These are phyloP conservation scores for Pangasius macronema DNA, from an alignment of 2,797 vertebrate genomes.

Conservation along the genomic window DNA sequence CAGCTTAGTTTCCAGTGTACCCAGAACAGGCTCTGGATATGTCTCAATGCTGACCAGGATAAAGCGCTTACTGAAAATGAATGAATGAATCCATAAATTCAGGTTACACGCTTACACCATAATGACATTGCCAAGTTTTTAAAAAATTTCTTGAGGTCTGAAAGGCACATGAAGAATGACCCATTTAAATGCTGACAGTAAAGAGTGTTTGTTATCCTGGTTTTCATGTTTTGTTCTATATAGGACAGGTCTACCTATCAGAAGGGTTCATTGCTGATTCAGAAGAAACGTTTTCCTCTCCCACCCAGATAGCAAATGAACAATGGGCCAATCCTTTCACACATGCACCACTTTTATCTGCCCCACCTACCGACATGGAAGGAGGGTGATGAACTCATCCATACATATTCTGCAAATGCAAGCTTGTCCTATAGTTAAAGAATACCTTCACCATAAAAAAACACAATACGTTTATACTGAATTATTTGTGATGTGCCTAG, in stretches of 20 bases:
- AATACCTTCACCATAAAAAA: background rate
- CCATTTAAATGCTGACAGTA: background rate
- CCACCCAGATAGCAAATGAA: background rate
- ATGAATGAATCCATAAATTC: background rate
- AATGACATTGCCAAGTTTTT: background rate
- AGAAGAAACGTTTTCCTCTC: background rate
- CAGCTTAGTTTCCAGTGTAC: background rate
- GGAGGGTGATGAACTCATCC: background rate
- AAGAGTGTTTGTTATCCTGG: background rate
- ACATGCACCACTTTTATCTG: background rate
- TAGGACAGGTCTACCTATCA: background rate
- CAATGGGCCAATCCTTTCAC: background rate
- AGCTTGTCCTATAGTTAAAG: background rate
- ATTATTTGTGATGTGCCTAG: background rate
- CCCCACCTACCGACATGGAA: background rate
- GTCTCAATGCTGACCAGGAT: background rate
- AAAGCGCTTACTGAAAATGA: background rate
- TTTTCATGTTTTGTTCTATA: background rate
- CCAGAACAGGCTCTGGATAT: background rate
- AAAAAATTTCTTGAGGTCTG: background rate
- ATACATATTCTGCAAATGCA: background rate
- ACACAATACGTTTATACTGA: background rate
- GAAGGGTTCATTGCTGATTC: background rate
- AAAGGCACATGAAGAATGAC: background rate
- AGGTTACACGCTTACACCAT: background rate